Evolutionary conservation across 2,888 invertebrate species (phyloP).

Genomic region (Limulus polyphemus): DNA sequence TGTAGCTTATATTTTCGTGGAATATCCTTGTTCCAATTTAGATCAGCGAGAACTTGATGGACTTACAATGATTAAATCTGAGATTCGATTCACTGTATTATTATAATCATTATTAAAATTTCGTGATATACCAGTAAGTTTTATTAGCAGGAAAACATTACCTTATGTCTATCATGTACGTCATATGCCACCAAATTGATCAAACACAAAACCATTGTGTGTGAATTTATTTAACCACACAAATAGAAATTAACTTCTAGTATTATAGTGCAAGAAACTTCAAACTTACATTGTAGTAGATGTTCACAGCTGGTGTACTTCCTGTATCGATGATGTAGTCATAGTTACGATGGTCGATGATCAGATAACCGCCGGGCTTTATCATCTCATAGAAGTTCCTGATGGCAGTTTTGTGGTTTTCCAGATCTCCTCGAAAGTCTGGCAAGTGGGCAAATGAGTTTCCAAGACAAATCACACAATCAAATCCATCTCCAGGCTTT

Average conservation of each 20-base stretch:
- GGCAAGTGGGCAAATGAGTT: constrained; percentile 83
- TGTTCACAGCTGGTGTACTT: constrained; percentile 62
- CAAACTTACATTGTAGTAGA: constrained; percentile 72
- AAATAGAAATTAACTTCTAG: not conserved
- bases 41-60: no score
- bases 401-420: constrained; percentile 59
- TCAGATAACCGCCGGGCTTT: constrained; percentile 66
- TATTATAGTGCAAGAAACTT: not conserved
- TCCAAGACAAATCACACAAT: constrained; percentile 77
- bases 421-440: constrained; percentile 62
- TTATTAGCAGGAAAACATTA: not conserved
- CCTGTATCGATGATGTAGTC: constrained; percentile 66
- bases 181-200: not conserved
- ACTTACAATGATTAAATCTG: no score
- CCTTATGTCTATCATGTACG: not conserved
- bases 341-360: constrained; percentile 82
- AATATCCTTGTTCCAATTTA: no score
- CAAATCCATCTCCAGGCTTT: constrained; percentile 52
- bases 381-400: constrained; percentile 66
- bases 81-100: no score
- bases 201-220: no score
- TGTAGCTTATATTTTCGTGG: no score
- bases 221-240: not conserved
- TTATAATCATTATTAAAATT: no score
- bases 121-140: no score